A percentile compares a stretch with the other conserved stretches of the same genome.
Evolutionary conservation across 1,140 invertebrate species (phyloP).

Genomic region (Triops longicaudatus): DNA sequence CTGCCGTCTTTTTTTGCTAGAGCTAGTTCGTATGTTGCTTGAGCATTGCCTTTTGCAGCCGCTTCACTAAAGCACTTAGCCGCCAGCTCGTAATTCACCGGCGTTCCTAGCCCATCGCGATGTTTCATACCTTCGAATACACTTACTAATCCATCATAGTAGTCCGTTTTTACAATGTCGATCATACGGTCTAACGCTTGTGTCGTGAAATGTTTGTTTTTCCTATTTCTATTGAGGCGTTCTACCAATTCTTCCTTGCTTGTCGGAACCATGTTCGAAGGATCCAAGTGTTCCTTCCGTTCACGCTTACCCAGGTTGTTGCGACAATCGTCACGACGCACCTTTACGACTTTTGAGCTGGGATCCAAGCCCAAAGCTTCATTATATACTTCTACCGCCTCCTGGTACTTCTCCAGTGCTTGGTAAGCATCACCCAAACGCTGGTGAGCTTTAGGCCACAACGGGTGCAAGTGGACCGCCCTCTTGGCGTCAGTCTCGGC

Average conservation of each 20-base stretch:
- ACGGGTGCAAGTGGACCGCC: no score
- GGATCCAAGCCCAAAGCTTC: background rate
- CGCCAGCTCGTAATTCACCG: background rate
- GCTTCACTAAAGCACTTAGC: background rate
- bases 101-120: background rate
- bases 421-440: background rate
- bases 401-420: background rate
- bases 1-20: background rate
- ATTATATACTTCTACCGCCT: background rate
- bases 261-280: background rate
- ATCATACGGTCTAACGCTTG: background rate
- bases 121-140: background rate
- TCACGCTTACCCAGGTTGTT: background rate
- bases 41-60: background rate
- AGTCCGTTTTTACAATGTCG: background rate
- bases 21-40: background rate
- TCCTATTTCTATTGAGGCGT: background rate
- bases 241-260: background rate
- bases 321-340: background rate
- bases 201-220: background rate
- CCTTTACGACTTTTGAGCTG: background rate
- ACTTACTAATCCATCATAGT: background rate
- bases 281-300: background rate
- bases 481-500: background rate
- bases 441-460: background rate